Evolutionary conservation across 2,797 vertebrate species (phyloP).

Genomic region (Molossus alvarezi): DNA sequence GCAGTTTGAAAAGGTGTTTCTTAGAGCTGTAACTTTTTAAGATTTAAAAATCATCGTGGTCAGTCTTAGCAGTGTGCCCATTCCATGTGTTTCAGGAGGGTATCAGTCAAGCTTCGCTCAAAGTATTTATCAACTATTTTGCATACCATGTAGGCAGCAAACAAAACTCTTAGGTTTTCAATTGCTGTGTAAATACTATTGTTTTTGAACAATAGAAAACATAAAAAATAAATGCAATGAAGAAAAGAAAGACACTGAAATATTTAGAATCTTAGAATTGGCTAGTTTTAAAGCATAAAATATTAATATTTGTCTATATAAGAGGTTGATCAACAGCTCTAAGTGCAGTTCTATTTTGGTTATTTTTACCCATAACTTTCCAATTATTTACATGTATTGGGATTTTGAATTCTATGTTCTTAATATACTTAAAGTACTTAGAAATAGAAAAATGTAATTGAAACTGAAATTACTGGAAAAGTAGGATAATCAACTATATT

Average conservation of each 20-base stretch:
- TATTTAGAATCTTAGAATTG: not conserved
- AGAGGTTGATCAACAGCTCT: not conserved
- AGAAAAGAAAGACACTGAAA: not conserved
- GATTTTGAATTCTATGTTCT: not conserved
- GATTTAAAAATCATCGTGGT: conserved; percentile 5
- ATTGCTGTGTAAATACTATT: not conserved
- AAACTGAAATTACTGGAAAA: not conserved
- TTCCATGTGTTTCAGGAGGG: not conserved
- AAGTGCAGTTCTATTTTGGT: not conserved
- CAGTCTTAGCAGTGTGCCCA: not conserved
- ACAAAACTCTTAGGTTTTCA: not conserved
- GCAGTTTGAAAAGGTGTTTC: not conserved
- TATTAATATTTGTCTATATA: not conserved
- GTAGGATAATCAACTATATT: not conserved
- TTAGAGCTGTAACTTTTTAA: not conserved
- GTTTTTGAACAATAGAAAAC: not conserved
- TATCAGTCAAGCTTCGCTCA: not conserved
- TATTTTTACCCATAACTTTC: not conserved
- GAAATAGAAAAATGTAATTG: not conserved
- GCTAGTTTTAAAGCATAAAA: conserved; percentile 7
- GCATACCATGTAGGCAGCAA: not conserved
- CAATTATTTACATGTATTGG: not conserved
- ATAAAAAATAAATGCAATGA: conserved; percentile 5
- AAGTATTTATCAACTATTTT: not conserved
- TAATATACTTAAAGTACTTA: not conserved